A percentile compares a stretch with the other conserved stretches of the same genome.
These are phyloP conservation scores for Thamnophis elegans DNA, from an alignment of 2,797 vertebrate species.

Conservation along the genomic window DNA sequence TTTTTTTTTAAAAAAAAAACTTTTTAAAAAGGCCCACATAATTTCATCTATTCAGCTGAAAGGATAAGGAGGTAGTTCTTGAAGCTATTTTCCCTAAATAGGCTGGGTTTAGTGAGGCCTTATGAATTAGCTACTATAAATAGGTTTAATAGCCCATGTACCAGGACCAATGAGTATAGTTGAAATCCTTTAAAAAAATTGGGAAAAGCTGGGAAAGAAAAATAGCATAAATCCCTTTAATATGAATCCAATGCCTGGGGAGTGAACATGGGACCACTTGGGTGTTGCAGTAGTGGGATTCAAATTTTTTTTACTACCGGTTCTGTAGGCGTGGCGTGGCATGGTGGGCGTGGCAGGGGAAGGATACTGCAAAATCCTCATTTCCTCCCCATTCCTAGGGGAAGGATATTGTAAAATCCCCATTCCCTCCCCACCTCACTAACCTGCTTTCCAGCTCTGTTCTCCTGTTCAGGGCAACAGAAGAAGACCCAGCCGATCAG, in stretches of 20 bases:
- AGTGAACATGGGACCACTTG: background rate
- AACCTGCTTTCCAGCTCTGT: too few species aligned
- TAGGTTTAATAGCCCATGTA: conserved; percentile 48
- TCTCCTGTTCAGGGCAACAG: too few species aligned
- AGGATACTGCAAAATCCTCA: too few species aligned
- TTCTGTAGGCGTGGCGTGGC: too few species aligned
- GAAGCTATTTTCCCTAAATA: conserved; percentile 19
- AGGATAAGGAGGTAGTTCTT: conserved; percentile 34
- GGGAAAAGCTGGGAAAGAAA: background rate
- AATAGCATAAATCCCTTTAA: background rate
- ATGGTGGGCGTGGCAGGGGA: too few species aligned
- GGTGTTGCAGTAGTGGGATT: too few species aligned
- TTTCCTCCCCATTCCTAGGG: too few species aligned
- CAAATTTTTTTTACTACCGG: too few species aligned
- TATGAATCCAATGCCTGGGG: background rate
- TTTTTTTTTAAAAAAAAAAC: background rate
- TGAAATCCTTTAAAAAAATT: conserved; percentile 28
- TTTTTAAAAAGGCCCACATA: background rate
- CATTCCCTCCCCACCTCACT: too few species aligned
- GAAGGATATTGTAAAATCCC: too few species aligned
- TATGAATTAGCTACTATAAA: conserved; percentile 34
- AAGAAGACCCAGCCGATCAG: too few species aligned
- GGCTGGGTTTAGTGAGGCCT: conserved; percentile 35
- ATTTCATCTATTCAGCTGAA: background rate
- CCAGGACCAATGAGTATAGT: conserved; percentile 29